Evolutionary conservation across 2,888 invertebrate genomes (phyloP), one percentile per base, ranked within the genome.

Genomic region (Drosophila neotestacea): DNA sequence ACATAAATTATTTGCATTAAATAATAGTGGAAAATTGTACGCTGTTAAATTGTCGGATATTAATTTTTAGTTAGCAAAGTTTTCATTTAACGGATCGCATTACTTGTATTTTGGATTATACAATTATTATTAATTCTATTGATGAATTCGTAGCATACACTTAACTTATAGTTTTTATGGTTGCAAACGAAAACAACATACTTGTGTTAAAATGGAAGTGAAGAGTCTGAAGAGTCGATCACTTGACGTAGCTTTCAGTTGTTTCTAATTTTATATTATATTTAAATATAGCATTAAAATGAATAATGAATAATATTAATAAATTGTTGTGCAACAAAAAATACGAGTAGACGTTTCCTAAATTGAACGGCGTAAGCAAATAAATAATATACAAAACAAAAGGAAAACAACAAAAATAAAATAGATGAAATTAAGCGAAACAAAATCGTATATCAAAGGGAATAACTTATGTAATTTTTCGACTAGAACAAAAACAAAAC

Each of bases 391-490:
- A 64, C 41, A 44, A 61, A 62, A 48, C 47, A 42, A 41, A 39
- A 63, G 32, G 36, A 67, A 78, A 4, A 51, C 39, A 36, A 39
- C 6, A 63, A 27, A 52, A 46, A 56, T 5, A n/a, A 67, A 34
- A 48, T n/a, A 65, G 81, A 80, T 68, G 63, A 70, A 88, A 54
- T 48, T 74, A 88, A 82, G 65, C 52, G 41, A 65, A 27, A 54
- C 38, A 28, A 62, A 62, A 56, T 64, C 63, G 42, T 79, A 77
- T 77, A 79, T 75, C 65, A 75, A 70, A 61, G 65, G 56, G 42
- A 67, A 70, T 67, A 82, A 80, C 80, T 73, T 88, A 83, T 86
- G 88, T 88, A 70, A 88, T 85, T 83, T 87, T 88, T 83, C 75
- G 88, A 85, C 83, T 83, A 77, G 79, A 75, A 39, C 55, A 73